Conservation (phyloP, 2,888 invertebrate genomes). For the Oscheius sp. region DNA sequence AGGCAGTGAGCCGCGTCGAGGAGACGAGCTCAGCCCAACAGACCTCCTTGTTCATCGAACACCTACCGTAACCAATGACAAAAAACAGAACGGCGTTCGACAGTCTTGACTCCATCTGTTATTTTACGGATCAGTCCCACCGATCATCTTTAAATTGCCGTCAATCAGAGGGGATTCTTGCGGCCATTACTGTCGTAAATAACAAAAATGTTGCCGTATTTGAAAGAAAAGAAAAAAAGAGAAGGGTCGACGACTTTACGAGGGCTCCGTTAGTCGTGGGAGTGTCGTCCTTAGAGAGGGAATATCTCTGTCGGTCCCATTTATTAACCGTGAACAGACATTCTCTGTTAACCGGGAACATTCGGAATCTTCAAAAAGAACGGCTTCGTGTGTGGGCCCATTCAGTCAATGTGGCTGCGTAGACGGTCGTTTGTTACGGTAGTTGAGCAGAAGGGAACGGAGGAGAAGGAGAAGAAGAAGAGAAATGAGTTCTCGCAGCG, state of each 20-base stretch:
- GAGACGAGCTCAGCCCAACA: slow-evolving; percentile 20
- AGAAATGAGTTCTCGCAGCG: neutral
- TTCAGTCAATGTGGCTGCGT: neutral
- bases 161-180: slow-evolving; percentile 8
- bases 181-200: slow-evolving; percentile 19
- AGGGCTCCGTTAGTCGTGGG: no score
- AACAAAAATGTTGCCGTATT: slow-evolving; percentile 4
- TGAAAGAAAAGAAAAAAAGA: no score
- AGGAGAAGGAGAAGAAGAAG: neutral
- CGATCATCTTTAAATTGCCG: slow-evolving; percentile 16
- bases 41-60: slow-evolving; percentile 9
- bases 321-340: neutral
- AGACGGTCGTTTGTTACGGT: slow-evolving; percentile 26
- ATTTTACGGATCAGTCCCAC: slow-evolving; percentile 12
- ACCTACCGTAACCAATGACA: slow-evolving; percentile 3
- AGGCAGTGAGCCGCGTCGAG: slow-evolving; percentile 25
- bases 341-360: neutral
- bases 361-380: neutral
- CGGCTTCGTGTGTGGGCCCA: neutral
- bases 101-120: slow-evolving; percentile 13
- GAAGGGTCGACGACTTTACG: no score
- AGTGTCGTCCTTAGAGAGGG: no score
- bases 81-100: slow-evolving; percentile 19
- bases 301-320: no score
- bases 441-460: slow-evolving; percentile 2